Conservation (phyloP, 2,113 vertebrate species). For the Cynocephalus volans region DNA sequence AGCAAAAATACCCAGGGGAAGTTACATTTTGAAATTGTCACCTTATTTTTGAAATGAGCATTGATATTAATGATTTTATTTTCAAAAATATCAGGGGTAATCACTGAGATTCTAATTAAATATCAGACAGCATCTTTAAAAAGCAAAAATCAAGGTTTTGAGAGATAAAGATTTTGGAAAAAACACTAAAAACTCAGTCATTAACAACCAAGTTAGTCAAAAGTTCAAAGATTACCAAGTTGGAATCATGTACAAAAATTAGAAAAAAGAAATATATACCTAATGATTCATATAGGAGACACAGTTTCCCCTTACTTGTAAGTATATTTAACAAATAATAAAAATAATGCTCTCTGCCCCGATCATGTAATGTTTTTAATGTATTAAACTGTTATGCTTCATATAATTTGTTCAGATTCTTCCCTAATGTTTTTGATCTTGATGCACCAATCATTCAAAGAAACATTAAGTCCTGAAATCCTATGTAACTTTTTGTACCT, state of each 20-base stretch:
- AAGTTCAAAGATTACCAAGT: background rate
- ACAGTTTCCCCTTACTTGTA: background rate
- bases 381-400: background rate
- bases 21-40: background rate
- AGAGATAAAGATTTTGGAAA: background rate
- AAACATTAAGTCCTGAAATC: background rate
- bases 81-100: background rate
- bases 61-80: background rate
- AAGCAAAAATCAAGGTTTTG: background rate
- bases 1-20: background rate
- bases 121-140: background rate
- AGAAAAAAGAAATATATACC: background rate
- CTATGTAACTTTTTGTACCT: background rate
- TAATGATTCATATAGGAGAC: background rate
- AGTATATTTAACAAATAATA: background rate
- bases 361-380: background rate
- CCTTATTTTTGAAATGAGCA: background rate
- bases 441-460: background rate
- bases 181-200: background rate
- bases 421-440: slow-evolving; percentile 16
- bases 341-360: slow-evolving; percentile 11
- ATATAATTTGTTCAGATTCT: background rate
- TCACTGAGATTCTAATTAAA: background rate
- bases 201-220: background rate
- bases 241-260: background rate